Evolutionary conservation across 2,888 invertebrate genomes (phyloP), one percentile per base, ranked within the genome.

Genomic region (Mythimna loreyi): DNA sequence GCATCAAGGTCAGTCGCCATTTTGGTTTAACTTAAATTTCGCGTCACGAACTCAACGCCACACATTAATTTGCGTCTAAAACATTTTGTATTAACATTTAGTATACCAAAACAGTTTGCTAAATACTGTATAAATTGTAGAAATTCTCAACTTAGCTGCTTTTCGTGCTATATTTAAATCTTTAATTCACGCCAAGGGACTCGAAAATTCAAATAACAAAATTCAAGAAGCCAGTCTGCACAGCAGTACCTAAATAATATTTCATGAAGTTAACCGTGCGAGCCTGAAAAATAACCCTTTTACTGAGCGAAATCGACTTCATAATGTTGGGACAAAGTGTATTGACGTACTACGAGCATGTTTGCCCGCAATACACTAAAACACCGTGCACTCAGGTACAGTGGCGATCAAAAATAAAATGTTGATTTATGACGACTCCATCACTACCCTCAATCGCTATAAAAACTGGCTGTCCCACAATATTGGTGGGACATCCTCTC

Each of bases 381-480:
- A 78, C 66, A 66, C 23, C 53, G 40, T 52, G 61, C 67, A 72
- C 66, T 62, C 76, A 72, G 72, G 70, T 71, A 71, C 69, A 60
- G 67, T 45, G 59, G 55, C 56, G 55, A 50, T 63, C 45, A 62
- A 69, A 59, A 77, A 84, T 81, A 83, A 79, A 84, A 82, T 80
- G 77, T 82, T 87, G 90, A 90, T 90, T 90, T 89, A 90, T 84
- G 88, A 81, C 82, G 81, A 83, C 79, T 83, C 83, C 73, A 76
- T 80, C 81, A 76, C 76, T 78, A 60, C 81, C 75, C 59, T 72
- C 78, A 72, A 83, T 74, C 75, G 83, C 81, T 78, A 83, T 88
- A 88, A 88, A 82, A 72, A 62, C 19, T n/a, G 72, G 61, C 28
- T 52, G 53, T 21, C 63, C 19, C 11, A 33, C 47, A 49, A 43